Evolutionary conservation across 2,113 vertebrate genomes (phyloP), one percentile per base, ranked within the genome.

Genomic region (Dendrocopos noguchii): DNA sequence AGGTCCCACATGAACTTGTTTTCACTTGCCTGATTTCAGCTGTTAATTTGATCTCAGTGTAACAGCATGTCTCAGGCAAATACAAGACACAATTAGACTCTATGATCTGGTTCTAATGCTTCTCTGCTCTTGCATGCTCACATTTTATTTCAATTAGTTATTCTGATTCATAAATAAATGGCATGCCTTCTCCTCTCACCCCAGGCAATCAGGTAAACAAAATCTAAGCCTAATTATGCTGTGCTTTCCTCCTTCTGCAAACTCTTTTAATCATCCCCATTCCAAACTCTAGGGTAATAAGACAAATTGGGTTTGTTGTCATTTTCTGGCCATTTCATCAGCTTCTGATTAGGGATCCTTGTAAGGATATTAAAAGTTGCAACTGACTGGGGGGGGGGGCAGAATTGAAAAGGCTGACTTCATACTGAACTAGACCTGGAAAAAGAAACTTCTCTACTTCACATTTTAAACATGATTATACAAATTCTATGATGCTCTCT

Each of bases 81-180:
- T 46, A 65, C 6, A 87, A 59, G n/a, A 80, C 24, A 66, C 8
- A 90, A 67, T 93, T 94, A 92, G 90, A 87, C 29, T 31, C 42
- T 31, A 12, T 68, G 52, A 72, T 53, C 68, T 86, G 61, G 17
- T 83, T 90, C 68, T 80, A 86, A 85, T 36, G 53, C 12, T 92
- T 52, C 52, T 88, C 36, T 88, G 53, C 17, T 78, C 44, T 85
- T 73, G n/a, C n/a, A 91, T 61, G 68, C 10, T 77, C 52, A 56
- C 24, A 39, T 93, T 95, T 85, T 64, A 92, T 91, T 93, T 85
- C 89, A 94, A 66, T 78, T 93, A 85, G 47, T 73, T 89, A 80
- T 93, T 96, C 80, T 74, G 47, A 78, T 85, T 92, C 92, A 86
- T 68, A 91, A 93, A 88, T 80, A 83, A 95, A 90, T 91, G 53